Base-by-base conservation (phyloP, 1,140 invertebrate species). In the Ladona fulva region DNA sequence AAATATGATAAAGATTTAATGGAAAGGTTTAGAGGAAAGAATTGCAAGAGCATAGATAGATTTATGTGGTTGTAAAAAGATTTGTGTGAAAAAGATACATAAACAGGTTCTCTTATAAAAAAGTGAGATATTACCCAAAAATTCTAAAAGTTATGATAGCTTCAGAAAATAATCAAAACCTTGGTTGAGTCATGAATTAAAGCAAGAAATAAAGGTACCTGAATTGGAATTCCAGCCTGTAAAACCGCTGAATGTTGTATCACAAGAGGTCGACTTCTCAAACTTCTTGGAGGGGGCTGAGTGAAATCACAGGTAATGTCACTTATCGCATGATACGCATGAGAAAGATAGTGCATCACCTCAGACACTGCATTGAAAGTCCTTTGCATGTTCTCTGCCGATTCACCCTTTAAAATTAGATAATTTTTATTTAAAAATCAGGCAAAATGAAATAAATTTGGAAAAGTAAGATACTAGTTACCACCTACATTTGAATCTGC, bases 251-350 rank as follows among this genome's bases (percentile, higher is more conserved):
- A 89, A 79, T 92, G 91, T 81, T 92, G 91, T n/a, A 93, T 89
- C 59, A 93, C 84, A 78, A 93, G 89, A 37, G 92, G 91, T 52
- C 90, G 87, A 81, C 91, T 93, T 75, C 90, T 86, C 25, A 96
- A 85, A 79, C 89, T 87, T 79, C 94, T 85, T 0, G 93, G 93
- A 16, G 92, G 90, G 10, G 89, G 84, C 79, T 89, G 87, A 25
- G 86, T 86, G 42, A 94, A 87, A 80, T 94, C 90, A 59, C 95
- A 88, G 83, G 92, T 92, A 42, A 96, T 87, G 82, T 98, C 96
- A 82, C 94, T 97, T 12, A 96, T 85, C 5, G 92, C 91, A 84
- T 98, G 96, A 83, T 93, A 93, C 25, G 93, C 92, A 83, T 97
- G 96, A 8, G 94, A 90, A 77, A 97, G 85, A 77, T 90, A 92